phyloP scores from a whole-genome alignment of 2,888 invertebrate species.

The Osmoderma eremita region DNA sequence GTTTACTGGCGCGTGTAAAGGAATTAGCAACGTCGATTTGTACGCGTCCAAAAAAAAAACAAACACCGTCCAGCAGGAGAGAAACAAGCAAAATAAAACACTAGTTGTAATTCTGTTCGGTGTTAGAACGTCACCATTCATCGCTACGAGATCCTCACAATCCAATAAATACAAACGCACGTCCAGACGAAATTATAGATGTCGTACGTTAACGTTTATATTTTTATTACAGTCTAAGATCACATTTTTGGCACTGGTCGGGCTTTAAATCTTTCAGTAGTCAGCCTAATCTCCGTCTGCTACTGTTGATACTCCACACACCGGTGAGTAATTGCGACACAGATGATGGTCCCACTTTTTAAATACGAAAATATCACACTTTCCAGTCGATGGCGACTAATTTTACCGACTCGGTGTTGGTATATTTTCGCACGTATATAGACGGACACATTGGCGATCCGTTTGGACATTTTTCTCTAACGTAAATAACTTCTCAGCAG shows the following conservation, averaged over 20 bases:
- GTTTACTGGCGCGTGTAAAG: no score
- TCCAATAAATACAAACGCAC: constrained; percentile 6
- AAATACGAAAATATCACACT: constrained; percentile 29
- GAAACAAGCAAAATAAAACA: no score
- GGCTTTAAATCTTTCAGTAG: constrained; percentile 21
- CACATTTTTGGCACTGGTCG: constrained; percentile 32
- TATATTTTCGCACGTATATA: constrained; percentile 6
- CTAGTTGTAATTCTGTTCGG: no score
- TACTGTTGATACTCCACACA: neutral
- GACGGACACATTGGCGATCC: neutral
- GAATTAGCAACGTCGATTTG: no score
- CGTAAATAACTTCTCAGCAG: constrained; percentile 11
- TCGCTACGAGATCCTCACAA: neutral
- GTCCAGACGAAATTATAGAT: neutral
- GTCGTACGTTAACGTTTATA: constrained; percentile 4
- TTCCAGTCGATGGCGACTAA: constrained; percentile 27
- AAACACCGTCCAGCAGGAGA: no score
- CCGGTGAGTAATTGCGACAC: constrained; percentile 23
- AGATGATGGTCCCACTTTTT: constrained; percentile 20
- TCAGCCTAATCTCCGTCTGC: constrained; percentile 26
- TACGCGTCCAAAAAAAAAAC: no score
- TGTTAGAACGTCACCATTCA: neutral
- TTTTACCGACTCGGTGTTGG: constrained; percentile 6
- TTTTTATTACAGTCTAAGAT: constrained; percentile 33
- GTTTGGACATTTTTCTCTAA: constrained; percentile 18